Conservation (phyloP, 2,797 vertebrate species). For the Orientallactaga sibirica region DNA sequence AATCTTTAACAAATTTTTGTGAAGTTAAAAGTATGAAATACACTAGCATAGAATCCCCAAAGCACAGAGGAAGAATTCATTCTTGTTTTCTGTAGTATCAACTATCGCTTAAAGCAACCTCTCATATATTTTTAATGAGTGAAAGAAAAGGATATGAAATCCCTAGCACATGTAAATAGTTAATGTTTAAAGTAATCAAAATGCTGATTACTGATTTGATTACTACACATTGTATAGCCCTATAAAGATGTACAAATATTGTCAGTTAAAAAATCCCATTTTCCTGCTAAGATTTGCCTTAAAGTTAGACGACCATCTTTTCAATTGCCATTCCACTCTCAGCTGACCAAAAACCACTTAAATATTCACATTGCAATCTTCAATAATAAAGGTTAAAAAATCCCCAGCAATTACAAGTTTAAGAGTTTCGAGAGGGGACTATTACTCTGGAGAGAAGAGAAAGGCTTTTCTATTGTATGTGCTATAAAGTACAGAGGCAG, state of each 20-base stretch:
- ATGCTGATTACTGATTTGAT: neutral
- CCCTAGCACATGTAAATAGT: neutral
- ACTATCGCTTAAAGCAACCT: neutral
- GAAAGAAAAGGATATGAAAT: neutral
- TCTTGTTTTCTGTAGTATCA: neutral
- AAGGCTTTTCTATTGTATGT: neutral
- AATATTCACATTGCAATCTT: conserved; percentile 6
- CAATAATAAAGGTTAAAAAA: conserved; percentile 18
- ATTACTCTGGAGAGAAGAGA: neutral
- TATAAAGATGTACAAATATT: neutral
- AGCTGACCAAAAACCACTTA: neutral
- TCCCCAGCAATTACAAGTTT: neutral
- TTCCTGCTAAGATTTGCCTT: conserved; percentile 22
- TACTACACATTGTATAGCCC: no score
- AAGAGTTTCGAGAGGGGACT: neutral
- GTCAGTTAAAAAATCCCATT: neutral
- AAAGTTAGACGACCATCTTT: neutral
- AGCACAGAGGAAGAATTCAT: neutral
- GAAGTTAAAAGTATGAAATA: neutral
- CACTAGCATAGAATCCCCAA: neutral
- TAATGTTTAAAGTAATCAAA: neutral
- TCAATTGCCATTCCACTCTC: neutral
- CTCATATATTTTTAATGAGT: neutral
- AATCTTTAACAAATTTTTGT: conserved; percentile 5
- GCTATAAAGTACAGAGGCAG: neutral